Percentiles rank a stretch among this genome's conserved stretches.
Evolutionary conservation across 2,797 vertebrate species (phyloP).

Genomic region (Notamacropus eugenii): DNA sequence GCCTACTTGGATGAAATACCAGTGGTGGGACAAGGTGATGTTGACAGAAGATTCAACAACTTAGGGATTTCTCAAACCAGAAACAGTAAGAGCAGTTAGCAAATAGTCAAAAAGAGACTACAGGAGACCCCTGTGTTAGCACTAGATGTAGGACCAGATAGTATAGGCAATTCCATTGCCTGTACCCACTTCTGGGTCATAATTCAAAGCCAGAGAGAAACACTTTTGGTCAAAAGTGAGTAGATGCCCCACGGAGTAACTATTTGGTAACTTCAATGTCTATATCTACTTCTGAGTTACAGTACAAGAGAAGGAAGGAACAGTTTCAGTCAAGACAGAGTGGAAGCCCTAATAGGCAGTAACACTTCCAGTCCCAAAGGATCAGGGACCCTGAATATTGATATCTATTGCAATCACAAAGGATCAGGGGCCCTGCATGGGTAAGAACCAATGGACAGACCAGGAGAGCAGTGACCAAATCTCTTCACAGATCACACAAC

Average conservation of each 20-base stretch:
- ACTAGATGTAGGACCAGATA: background rate
- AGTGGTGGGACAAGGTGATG: background rate
- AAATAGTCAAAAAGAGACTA: background rate
- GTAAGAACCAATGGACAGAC: background rate
- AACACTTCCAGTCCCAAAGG: background rate
- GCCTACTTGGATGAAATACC: background rate
- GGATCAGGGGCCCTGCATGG: background rate
- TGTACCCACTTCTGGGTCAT: background rate
- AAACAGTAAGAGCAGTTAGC: background rate
- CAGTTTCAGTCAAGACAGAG: background rate
- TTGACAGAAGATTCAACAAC: background rate
- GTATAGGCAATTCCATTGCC: background rate
- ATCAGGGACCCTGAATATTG: background rate
- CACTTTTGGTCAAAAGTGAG: background rate
- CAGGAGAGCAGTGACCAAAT: background rate
- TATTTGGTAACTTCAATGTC: background rate
- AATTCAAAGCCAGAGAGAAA: background rate
- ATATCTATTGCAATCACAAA: background rate
- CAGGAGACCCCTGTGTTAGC: background rate
- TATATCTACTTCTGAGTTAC: background rate
- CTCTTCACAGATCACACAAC: background rate
- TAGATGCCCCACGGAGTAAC: background rate
- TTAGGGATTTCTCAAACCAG: background rate
- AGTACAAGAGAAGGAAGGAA: background rate
- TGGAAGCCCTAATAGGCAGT: background rate